These are phyloP conservation scores for Corydoras sp. DNA, from an alignment of 2,113 vertebrate genomes.

Conservation along the genomic window DNA sequence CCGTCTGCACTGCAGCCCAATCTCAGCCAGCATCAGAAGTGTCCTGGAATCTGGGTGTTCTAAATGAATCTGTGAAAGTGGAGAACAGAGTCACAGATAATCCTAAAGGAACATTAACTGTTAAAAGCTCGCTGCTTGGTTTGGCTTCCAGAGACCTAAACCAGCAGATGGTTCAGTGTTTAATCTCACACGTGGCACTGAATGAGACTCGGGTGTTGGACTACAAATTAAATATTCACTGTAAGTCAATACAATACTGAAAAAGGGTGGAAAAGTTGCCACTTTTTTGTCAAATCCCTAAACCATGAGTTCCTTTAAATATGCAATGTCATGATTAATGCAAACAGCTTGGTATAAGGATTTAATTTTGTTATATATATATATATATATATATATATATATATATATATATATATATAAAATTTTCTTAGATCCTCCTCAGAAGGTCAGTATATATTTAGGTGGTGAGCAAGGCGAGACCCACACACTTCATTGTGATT, in stretches of 20 bases:
- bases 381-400: too few species aligned
- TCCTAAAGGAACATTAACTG: conserved; percentile 40
- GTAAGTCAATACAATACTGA: conserved; percentile 38
- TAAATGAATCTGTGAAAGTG: conserved; percentile 2
- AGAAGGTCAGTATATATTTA: fast-evolving
- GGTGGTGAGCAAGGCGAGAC: neutral
- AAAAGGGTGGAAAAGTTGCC: neutral
- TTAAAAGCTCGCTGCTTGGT: conserved; percentile 41
- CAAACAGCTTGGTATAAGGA: too few species aligned
- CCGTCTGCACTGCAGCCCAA: conserved; percentile 44
- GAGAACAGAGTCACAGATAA: neutral
- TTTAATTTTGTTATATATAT: too few species aligned
- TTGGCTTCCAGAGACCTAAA: conserved; percentile 37
- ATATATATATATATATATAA: too few species aligned
- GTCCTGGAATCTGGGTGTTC: conserved; percentile 29
- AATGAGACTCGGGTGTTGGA: neutral
- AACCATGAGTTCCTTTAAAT: too few species aligned
- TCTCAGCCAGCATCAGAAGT: conserved; percentile 47
- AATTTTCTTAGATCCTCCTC: conserved; percentile 44
- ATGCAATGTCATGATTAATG: too few species aligned
- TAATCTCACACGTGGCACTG: conserved; percentile 28
- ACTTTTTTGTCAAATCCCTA: too few species aligned
- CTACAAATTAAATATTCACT: conserved; percentile 45
- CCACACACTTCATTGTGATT: conserved; percentile 36
- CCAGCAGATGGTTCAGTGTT: conserved; percentile 38